A percentile compares a stretch with the other conserved stretches of the same genome.
phyloP scores from a whole-genome alignment of 2,888 invertebrate species.

The Drosophila colorata region DNA sequence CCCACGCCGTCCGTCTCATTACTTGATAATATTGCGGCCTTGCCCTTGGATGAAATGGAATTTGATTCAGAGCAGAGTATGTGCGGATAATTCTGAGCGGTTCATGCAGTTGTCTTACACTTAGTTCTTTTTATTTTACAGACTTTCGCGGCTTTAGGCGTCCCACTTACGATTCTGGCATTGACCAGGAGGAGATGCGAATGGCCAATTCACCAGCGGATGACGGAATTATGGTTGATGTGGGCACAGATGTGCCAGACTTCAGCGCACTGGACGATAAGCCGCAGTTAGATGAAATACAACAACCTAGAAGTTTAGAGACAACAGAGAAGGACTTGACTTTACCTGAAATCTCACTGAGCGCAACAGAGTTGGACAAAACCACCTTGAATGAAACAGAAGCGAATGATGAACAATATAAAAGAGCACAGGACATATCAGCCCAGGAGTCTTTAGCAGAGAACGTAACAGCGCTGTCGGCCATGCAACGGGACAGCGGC shows the following conservation, averaged over 20 bases:
- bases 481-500: neutral
- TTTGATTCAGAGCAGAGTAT: constrained; percentile 57
- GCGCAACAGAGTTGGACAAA: neutral
- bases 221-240: constrained; percentile 24
- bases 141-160: constrained; percentile 66
- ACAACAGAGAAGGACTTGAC: neutral
- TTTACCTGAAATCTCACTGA: neutral
- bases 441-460: neutral
- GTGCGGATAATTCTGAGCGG: neutral
- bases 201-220: constrained; percentile 19
- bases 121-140: constrained; percentile 1
- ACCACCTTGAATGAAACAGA: constrained; percentile 1
- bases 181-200: constrained; percentile 51
- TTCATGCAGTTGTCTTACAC: neutral
- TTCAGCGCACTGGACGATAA: neutral
- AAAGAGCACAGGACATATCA: neutral
- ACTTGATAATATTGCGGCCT: neutral
- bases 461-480: neutral
- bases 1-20: neutral
- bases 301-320: constrained; percentile 6
- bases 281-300: neutral
- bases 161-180: constrained; percentile 58
- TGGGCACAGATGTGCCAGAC: neutral
- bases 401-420: neutral
- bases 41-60: constrained; percentile 43